Conservation (phyloP, 2,888 invertebrate genomes). For the Cheilosia vernalis region DNA sequence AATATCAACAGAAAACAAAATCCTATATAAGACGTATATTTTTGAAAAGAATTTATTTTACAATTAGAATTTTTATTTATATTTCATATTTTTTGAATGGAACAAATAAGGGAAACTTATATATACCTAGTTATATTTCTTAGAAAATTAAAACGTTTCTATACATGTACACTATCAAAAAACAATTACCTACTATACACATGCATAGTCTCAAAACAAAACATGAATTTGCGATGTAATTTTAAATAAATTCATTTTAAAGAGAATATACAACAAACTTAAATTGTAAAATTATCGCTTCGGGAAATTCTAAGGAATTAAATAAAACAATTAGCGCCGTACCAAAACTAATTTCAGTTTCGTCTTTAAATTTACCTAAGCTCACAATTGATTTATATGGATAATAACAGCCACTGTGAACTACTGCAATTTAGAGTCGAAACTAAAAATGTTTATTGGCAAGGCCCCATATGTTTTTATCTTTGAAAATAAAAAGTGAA, state of each 20-base stretch:
- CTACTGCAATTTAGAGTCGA: too few relatives aligned
- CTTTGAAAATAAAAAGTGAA: neutral
- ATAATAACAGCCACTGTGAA: too few relatives aligned
- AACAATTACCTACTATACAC: conserved; percentile 39
- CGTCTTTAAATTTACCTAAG: too few relatives aligned
- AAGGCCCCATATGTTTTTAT: conserved; percentile 3
- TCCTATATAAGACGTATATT: conserved; percentile 42
- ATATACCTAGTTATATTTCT: conserved; percentile 43
- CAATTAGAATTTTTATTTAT: conserved; percentile 17
- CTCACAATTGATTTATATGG: too few relatives aligned
- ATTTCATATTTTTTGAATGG: conserved; percentile 46
- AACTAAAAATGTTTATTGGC: too few relatives aligned
- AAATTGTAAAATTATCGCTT: conserved; percentile 41
- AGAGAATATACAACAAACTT: conserved; percentile 1
- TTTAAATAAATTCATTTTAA: neutral
- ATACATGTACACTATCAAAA: conserved; percentile 73
- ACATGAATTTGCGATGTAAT: conserved; percentile 19
- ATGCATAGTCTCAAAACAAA: conserved; percentile 13
- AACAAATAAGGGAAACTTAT: conserved; percentile 46
- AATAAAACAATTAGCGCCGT: neutral
- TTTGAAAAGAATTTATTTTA: conserved; percentile 52
- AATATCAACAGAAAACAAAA: conserved; percentile 23
- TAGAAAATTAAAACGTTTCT: conserved; percentile 62
- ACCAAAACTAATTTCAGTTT: too few relatives aligned
- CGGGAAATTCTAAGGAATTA: conserved; percentile 10